Base-by-base conservation (phyloP, 2,888 invertebrate genomes). In the Tuberolachnus salignus region DNA sequence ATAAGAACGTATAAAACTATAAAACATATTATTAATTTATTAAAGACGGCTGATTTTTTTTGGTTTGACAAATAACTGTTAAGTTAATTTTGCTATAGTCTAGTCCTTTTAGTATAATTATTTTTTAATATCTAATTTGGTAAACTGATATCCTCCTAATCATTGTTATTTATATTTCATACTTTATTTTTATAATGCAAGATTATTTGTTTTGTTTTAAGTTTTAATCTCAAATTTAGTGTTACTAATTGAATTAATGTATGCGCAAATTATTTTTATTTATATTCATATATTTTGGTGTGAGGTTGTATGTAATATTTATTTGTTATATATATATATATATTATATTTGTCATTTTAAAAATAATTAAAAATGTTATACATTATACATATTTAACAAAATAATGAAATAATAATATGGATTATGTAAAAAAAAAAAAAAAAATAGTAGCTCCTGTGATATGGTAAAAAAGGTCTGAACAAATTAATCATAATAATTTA, bases 401-500 rank as follows among this genome's bases (percentile, higher is more conserved):
- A 53, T 64, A 42, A 9, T 51, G 34, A 4, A 34, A 34, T 34
- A 34, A 34, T 34, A 34, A 4, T 71, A 26, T 53, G 3, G 42
- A 21, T 63, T 42, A 53, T 73, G 21, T 64, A 64, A 44, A 34
- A 34, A 6, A 34, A 34, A 34, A 6, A 34, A 34, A 34, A 34
- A 34, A 73, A 63, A 61, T 67, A 67, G 11, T 49, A 57, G 67
- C 42, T 61, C 49, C 78, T 78, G 78, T 78, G 78, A 78, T 78
- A 69, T 59, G 34, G 66, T 59, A 59, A 69, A 34, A 51, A 66
- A 78, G 67, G 67, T 78, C 69, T 69, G 78, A 78, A 69, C 78
- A 78, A 78, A 78, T 64, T 64, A 63, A 53, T 53, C 53, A 53
- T 73, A 53, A 64, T 63, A 63, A 64, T 73, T 42, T 63, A 73